Conservation (phyloP, 2,888 invertebrate genomes). For the Notocelia uddmanniana region DNA sequence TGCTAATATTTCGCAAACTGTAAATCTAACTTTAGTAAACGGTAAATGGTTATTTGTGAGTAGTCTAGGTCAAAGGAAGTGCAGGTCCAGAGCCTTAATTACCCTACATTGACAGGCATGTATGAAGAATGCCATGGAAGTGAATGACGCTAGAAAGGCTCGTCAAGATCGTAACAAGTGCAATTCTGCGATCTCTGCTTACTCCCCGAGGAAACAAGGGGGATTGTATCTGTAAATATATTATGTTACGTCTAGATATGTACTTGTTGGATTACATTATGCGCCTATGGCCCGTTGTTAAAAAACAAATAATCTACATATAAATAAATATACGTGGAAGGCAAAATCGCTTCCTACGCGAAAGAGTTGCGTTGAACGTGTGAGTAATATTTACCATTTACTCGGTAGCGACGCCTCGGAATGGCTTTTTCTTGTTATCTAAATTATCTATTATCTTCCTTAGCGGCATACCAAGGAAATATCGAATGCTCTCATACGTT, state of each 20-base stretch:
- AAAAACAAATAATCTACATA: slow-evolving; percentile 61
- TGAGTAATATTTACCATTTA: slow-evolving; percentile 69
- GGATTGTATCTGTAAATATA: neutral
- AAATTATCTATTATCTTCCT: slow-evolving; percentile 73
- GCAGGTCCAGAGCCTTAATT: no score
- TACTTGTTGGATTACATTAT: neutral
- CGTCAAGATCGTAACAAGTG: no score
- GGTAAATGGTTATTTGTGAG: no score
- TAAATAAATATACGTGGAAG: slow-evolving; percentile 31
- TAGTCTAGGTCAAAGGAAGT: no score
- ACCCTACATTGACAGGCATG: no score
- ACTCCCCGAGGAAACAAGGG: no score
- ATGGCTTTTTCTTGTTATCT: slow-evolving; percentile 76
- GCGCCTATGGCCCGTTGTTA: slow-evolving; percentile 48
- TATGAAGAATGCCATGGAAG: no score
- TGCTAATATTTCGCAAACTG: neutral
- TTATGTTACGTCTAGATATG: neutral
- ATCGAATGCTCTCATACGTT: slow-evolving; percentile 59
- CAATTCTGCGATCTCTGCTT: no score
- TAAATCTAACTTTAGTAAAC: neutral
- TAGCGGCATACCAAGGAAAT: slow-evolving; percentile 57
- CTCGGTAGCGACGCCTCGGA: slow-evolving; percentile 59
- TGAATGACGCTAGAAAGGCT: no score
- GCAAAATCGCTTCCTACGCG: slow-evolving; percentile 49
- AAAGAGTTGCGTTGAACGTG: slow-evolving; percentile 56